These are phyloP conservation scores for Ceratina australensis DNA, from an alignment of 1,140 invertebrate genomes.

Conservation along the genomic window DNA sequence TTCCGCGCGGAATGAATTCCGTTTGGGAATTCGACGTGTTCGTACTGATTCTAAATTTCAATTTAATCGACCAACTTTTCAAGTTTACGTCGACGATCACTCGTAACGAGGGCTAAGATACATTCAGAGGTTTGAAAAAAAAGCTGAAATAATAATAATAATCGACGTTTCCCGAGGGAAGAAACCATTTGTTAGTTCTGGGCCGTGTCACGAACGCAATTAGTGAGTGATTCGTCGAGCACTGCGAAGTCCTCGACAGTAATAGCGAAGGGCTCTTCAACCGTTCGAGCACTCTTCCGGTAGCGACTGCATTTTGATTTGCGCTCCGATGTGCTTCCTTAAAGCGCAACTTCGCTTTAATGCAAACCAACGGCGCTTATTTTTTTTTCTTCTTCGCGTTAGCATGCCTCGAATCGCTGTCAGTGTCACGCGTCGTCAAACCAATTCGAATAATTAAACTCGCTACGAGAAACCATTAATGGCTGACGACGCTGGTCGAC, in stretches of 20 bases:
- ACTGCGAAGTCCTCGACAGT: slow-evolving; percentile 73
- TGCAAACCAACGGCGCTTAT: slow-evolving; percentile 42
- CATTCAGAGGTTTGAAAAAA: neutral
- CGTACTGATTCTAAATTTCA: neutral
- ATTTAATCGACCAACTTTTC: neutral
- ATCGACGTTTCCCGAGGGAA: slow-evolving; percentile 62
- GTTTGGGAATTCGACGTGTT: too few relatives aligned
- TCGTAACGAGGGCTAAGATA: too few relatives aligned
- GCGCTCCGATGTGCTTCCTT: slow-evolving; percentile 73
- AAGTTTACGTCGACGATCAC: neutral
- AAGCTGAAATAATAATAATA: slow-evolving; percentile 1
- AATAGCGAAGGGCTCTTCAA: slow-evolving; percentile 75
- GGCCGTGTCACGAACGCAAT: slow-evolving; percentile 79
- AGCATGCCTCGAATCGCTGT: too few relatives aligned
- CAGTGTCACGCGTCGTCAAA: neutral
- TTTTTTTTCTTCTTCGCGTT: slow-evolving; percentile 10
- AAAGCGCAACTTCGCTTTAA: slow-evolving; percentile 71
- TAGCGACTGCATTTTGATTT: slow-evolving; percentile 78
- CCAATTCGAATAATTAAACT: neutral
- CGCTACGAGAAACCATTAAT: neutral
- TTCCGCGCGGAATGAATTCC: too few relatives aligned
- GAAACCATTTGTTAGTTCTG: slow-evolving; percentile 75
- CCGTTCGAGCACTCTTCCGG: slow-evolving; percentile 70
- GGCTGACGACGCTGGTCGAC: neutral
- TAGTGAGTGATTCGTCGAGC: slow-evolving; percentile 78